Percentiles rank a stretch among this genome's conserved stretches.
Evolutionary conservation across 2,797 vertebrate genomes (phyloP).

Genomic region (Periparus ater): DNA sequence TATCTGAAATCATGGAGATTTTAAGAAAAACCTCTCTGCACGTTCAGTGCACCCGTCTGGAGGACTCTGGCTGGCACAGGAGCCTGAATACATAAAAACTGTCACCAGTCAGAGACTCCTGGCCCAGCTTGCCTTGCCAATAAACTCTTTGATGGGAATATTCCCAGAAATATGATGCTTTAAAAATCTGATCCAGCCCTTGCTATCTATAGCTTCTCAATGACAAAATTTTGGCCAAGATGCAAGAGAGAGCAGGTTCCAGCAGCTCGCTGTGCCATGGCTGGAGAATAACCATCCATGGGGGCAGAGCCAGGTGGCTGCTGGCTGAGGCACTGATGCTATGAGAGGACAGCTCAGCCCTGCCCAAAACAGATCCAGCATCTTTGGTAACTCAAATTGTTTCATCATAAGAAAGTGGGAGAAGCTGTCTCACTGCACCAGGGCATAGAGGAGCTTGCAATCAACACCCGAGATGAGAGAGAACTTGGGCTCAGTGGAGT

Average conservation of each 20-base stretch:
- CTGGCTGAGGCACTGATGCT: not conserved
- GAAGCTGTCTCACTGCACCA: not conserved
- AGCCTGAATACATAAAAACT: not conserved
- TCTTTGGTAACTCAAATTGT: not conserved
- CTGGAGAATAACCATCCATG: not conserved
- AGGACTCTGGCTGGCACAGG: not conserved
- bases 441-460: accelerated
- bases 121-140: slow-evolving; percentile 22
- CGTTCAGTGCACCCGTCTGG: not conserved
- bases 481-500: not conserved
- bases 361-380: not conserved
- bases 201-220: not conserved
- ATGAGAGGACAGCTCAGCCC: not conserved
- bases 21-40: not conserved
- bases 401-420: not conserved
- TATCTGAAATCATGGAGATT: not conserved
- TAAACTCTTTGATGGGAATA: not conserved
- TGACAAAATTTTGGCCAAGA: not conserved
- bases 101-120: not conserved
- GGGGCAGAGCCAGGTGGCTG: not conserved
- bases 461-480: accelerated
- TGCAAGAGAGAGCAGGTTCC: not conserved
- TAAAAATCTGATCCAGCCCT: slow-evolving; percentile 6
- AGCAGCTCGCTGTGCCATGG: not conserved
- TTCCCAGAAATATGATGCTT: slow-evolving; percentile 35